Conservation (phyloP, 2,888 invertebrate genomes). For the Meteorus cinctellus region DNA sequence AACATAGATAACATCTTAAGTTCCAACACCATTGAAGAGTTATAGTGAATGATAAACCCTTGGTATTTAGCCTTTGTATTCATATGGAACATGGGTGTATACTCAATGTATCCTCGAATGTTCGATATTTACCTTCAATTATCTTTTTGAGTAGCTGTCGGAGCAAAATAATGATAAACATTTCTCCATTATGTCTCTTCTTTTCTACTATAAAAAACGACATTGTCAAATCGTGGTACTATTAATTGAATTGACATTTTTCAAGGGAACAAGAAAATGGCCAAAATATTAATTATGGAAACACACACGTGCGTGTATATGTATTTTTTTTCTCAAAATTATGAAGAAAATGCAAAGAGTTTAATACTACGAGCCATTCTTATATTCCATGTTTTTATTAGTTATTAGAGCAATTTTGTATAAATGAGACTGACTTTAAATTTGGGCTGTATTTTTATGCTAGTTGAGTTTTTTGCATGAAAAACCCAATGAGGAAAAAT, state of each 20-base stretch:
- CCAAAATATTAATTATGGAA: not conserved
- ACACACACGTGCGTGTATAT: not conserved
- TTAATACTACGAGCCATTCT: not conserved
- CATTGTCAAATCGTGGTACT: not conserved
- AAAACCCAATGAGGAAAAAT: conserved; percentile 15
- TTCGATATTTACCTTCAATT: conserved; percentile 44
- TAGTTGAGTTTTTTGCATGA: conserved; percentile 15
- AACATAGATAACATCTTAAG: conserved; percentile 11
- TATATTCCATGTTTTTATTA: conserved; percentile 21
- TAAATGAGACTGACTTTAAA: conserved; percentile 36
- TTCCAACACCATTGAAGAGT: conserved; percentile 32
- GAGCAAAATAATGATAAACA: not conserved
- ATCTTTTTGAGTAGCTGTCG: conserved; percentile 19
- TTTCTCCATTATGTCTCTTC: not conserved
- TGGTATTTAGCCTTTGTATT: conserved; percentile 27
- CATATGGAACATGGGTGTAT: conserved; percentile 26
- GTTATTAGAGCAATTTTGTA: conserved; percentile 30
- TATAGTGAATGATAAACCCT: conserved; percentile 5
- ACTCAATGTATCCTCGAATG: conserved; percentile 35
- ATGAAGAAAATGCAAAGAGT: conserved; percentile 11
- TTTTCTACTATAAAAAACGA: conserved; percentile 5
- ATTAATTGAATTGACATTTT: conserved; percentile 6
- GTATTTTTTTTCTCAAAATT: conserved; percentile 26
- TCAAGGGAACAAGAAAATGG: conserved; percentile 21
- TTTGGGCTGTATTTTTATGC: conserved; percentile 22